phyloP scores from a whole-genome alignment of 2,888 invertebrate genomes.

The Coenonympha arcania region DNA sequence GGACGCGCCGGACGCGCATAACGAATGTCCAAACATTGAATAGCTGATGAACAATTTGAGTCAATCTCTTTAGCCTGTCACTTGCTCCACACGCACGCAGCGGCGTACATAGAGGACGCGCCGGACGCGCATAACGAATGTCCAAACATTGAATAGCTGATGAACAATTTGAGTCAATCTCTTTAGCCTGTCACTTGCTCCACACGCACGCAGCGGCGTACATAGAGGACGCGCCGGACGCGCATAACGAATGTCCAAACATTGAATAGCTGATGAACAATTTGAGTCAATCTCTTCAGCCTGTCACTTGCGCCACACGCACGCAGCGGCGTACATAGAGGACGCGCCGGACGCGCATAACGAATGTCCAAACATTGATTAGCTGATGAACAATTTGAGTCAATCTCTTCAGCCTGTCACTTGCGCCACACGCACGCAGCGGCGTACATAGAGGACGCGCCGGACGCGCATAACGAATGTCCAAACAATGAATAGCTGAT shows the following conservation, averaged over 20 bases:
- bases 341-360: conserved; percentile 58
- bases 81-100: conserved; percentile 25
- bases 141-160: conserved; percentile 73
- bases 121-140: conserved; percentile 68
- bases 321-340: conserved; percentile 40
- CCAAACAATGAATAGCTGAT: conserved; percentile 65
- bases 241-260: conserved; percentile 74
- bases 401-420: background rate
- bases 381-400: conserved; percentile 13
- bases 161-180: conserved; percentile 58
- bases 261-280: conserved; percentile 73
- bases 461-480: conserved; percentile 69
- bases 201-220: conserved; percentile 35
- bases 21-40: no score
- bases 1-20: conserved; percentile 54
- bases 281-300: conserved; percentile 37
- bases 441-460: conserved; percentile 42
- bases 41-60: no score
- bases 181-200: conserved; percentile 3
- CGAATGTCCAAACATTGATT: conserved; percentile 74
- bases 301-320: conserved; percentile 14
- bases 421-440: conserved; percentile 26
- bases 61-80: background rate
- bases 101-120: conserved; percentile 42
- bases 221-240: conserved; percentile 43